Evolutionary conservation across 2,888 invertebrate species (phyloP), one percentile per base, ranked within the genome.

Genomic region (Mesodorylaimus sp.): DNA sequence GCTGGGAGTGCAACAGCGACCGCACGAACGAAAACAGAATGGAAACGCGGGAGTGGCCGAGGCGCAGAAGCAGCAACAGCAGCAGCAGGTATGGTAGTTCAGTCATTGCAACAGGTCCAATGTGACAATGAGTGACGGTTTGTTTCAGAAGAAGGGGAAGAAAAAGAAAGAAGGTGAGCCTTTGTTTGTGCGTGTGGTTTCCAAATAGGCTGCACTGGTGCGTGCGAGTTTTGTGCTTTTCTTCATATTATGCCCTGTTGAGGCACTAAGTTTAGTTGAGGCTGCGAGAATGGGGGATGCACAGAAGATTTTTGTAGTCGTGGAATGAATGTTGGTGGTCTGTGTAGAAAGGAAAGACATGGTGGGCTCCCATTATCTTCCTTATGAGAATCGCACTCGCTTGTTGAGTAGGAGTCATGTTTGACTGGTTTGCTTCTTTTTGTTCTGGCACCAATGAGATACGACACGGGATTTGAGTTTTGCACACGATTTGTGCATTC

Each of bases 91-190:
- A n/a, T n/a, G n/a, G n/a, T n/a, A n/a, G n/a, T n/a, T n/a, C n/a
- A n/a, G n/a, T n/a, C n/a, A n/a, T n/a, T n/a, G n/a, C n/a, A n/a
- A n/a, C n/a, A n/a, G n/a, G n/a, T n/a, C n/a, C n/a, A n/a, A n/a
- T n/a, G n/a, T n/a, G n/a, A n/a, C n/a, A n/a, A n/a, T 42, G 48
- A 45, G 50, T 58, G 57, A 63, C 61, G 64, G 64, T 61, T 63
- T 63, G 73, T 70, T 77, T 57, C 77, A 83, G 83, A 83, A 83
- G 71, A 83, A 83, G 74, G 84, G 83, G 70, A 80, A 79, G 63
- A 77, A 81, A 69, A 83, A 83, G 68, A 85, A 84, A 76, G 85
- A 86, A 81, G 85, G 85, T 85, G 74, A 75, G 75, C 71, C 54
- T 50, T 48, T 47, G 51, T 47, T 52, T 44, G 49, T 49, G 46